Conservation (phyloP, 1,140 invertebrate genomes). For the Pollicipes pollicipes region DNA sequence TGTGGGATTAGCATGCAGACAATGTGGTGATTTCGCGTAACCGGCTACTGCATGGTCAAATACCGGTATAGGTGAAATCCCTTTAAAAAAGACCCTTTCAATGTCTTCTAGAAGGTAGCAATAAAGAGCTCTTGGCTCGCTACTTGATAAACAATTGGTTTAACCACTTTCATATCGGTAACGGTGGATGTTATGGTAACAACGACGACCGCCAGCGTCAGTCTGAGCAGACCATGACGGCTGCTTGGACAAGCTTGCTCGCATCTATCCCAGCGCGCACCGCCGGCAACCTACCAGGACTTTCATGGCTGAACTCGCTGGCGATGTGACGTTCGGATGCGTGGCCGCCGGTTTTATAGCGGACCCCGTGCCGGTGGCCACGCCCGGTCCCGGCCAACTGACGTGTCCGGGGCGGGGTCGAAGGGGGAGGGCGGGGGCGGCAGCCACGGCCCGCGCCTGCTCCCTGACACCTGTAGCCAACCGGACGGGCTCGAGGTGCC, state of each 20-base stretch:
- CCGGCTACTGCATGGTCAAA: neutral
- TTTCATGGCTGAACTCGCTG: slow-evolving; percentile 4
- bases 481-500: no score
- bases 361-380: neutral
- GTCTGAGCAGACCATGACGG: neutral
- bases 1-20: neutral
- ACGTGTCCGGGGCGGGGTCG: no score
- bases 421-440: no score
- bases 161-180: neutral
- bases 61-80: no score
- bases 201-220: neutral
- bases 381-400: no score
- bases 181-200: no score
- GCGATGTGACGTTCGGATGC: neutral
- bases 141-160: neutral
- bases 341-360: neutral
- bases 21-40: neutral
- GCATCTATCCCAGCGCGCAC: neutral
- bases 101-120: neutral
- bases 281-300: neutral
- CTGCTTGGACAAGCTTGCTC: neutral
- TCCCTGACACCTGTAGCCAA: no score
- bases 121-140: neutral
- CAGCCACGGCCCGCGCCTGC: no score
- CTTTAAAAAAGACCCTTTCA: no score